Evolutionary conservation across 2,888 invertebrate species (phyloP).

Genomic region (Orchesella flavescens): DNA sequence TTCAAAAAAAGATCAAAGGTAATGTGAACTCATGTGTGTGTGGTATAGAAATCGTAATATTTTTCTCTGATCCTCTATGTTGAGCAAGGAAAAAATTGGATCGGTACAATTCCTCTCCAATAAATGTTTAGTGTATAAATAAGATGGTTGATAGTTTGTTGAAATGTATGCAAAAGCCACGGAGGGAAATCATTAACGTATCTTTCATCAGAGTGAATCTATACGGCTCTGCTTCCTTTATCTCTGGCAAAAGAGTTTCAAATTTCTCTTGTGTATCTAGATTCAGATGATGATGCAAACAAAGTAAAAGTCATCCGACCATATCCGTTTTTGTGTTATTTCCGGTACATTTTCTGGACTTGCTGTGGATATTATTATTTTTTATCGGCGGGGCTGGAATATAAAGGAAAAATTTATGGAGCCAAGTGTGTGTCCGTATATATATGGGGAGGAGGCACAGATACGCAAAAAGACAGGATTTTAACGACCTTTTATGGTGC

Average conservation of each 20-base stretch:
- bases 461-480: not conserved
- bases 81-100: no score
- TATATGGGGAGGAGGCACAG: not conserved
- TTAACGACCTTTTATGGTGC: constrained; percentile 32
- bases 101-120: no score
- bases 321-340: constrained; percentile 18
- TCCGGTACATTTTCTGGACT: constrained; percentile 9
- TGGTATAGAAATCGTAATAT: no score
- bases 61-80: no score
- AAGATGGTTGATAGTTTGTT: no score
- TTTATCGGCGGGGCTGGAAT: not conserved
- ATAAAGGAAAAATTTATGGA: constrained; percentile 13
- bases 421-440: not conserved
- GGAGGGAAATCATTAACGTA: no score
- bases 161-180: no score
- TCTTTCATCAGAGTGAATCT: no score
- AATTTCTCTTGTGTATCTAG: constrained; percentile 2
- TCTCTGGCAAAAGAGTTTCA: not conserved
- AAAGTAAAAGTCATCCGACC: constrained; percentile 4
- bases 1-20: no score
- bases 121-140: no score
- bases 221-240: not conserved
- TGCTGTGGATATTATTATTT: not conserved
- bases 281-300: not conserved
- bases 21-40: no score